Conservation (phyloP, 2,797 vertebrate genomes). For the Cheirogaleus major region DNA sequence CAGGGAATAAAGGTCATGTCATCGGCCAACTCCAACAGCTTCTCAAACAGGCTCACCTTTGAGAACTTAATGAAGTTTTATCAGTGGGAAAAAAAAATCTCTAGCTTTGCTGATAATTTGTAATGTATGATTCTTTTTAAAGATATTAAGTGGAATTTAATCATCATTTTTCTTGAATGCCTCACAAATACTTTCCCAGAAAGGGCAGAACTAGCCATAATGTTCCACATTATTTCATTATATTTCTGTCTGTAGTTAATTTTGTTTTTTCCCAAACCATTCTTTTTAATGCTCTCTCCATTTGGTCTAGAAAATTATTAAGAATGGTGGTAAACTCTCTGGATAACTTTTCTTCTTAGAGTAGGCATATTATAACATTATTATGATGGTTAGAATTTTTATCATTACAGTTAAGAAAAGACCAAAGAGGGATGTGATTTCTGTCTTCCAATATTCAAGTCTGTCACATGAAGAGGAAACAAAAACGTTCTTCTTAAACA, state of each 20-base stretch:
- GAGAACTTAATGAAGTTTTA: background rate
- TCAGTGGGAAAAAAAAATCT: background rate
- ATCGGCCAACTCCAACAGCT: background rate
- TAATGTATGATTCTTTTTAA: background rate
- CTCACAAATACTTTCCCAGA: background rate
- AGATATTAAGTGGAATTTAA: background rate
- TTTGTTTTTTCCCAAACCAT: background rate
- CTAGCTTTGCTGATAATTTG: background rate
- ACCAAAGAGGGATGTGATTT: background rate
- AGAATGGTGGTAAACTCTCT: background rate
- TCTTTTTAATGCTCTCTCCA: background rate
- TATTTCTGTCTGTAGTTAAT: background rate
- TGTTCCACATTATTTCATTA: background rate
- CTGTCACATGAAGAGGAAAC: background rate
- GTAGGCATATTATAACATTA: background rate
- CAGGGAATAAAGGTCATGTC: accelerated
- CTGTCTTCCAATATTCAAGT: background rate
- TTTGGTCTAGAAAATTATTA: background rate
- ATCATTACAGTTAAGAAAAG: background rate
- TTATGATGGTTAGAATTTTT: background rate
- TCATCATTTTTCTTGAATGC: background rate
- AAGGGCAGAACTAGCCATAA: background rate
- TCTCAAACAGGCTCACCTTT: background rate
- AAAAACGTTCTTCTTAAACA: no score
- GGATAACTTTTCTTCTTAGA: background rate